Base-by-base conservation (phyloP, 1,140 invertebrate genomes). In the Zaprionus ghesquierei region DNA sequence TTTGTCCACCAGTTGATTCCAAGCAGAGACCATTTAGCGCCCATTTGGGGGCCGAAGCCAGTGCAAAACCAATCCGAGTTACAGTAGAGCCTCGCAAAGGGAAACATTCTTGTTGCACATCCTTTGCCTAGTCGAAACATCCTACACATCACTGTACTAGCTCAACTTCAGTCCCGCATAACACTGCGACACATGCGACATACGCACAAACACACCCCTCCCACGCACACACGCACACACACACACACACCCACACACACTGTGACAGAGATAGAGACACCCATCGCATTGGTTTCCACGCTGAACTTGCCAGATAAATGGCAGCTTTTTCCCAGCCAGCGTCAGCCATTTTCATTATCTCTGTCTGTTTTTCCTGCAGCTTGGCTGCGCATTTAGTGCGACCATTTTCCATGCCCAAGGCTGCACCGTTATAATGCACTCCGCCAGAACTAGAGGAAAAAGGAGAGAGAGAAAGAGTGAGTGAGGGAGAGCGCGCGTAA, bases 311-410 rank as follows among this genome's bases (percentile, higher is more conserved):
- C 56, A 35, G 64, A 61, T 73, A 69, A 73, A 73, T 73, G 64
- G 58, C 70, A 60, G 31, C 49, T 53, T 59, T 53, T 18, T 18
- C 25, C 33, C 77, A 62, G 64, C 56, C 72, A 75, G 77, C 77
- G 61, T 61, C 72, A 75, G 77, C 77, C 69, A 80, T 85, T 81
- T 84, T 73, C 81, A 84, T 84, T 84, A 85, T 80, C 72, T 73
- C 31, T 50, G 49, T 72, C 58, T 60, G 44, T 77, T 81, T 38
- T 35, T 62, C 59, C 70, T 68, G 46, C 46, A 56, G 35, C 65
- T 68, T 38, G 64, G 58, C 54, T 81, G 82, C 75, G 70, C 81
- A 81, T 86, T 86, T 86, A 69, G 75, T 75, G 78, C 60, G 75
- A 64, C 70, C 66, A 79, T 82, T 82, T 79, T 70, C 27, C 50